Base-by-base conservation (phyloP, 2,797 vertebrate genomes). In the Acrossocheilus wenchowensis region DNA sequence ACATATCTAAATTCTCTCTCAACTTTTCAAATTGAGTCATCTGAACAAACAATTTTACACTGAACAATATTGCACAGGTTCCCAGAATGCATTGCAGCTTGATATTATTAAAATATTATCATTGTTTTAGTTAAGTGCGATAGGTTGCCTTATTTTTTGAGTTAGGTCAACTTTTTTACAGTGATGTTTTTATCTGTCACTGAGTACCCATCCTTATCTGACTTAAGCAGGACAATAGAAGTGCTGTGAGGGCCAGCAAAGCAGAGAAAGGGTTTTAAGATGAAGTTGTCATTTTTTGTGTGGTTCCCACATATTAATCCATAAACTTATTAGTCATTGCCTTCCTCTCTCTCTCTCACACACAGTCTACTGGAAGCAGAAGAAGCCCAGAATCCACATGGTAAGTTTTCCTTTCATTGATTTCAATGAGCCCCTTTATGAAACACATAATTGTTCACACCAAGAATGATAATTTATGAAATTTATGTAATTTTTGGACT, bases 321-420 rank as follows among this genome's bases (percentile, higher is more conserved):
- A 45, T 87, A 34, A 87, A 74, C 84, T 85, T 54, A 89, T 86
- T 75, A 79, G n/a, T 90, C 71, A 90, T 54, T 74, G 10, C 6
- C 14, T 77, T 15, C n/a, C 11, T 60, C 34, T 41, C 7, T 66
- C 14, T 66, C 9, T 48, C n/a, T 30, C n/a, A 2, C 45, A 88
- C 78, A 43, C 88, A 96, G 96, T 90, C 89, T 91, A 81, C 88
- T 90, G 91, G 93, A 93, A 91, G 90, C 90, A 45, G 93, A 92
- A 90, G 94, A 94, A 87, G 89, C 83, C 72, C 89, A 94, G 72
- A 91, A 93, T 89, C 92, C 92, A 90, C 92, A 91, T 90, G 94
- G 96, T 96, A 94, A 95, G 95, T 90, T 86, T 90, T 88, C 86
- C 91, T 93, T 92, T 91, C 90, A 89, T 89, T 69, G 64, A 85